These are phyloP conservation scores for Okapia johnstoni DNA, from an alignment of 2,113 vertebrate species.

Conservation along the genomic window DNA sequence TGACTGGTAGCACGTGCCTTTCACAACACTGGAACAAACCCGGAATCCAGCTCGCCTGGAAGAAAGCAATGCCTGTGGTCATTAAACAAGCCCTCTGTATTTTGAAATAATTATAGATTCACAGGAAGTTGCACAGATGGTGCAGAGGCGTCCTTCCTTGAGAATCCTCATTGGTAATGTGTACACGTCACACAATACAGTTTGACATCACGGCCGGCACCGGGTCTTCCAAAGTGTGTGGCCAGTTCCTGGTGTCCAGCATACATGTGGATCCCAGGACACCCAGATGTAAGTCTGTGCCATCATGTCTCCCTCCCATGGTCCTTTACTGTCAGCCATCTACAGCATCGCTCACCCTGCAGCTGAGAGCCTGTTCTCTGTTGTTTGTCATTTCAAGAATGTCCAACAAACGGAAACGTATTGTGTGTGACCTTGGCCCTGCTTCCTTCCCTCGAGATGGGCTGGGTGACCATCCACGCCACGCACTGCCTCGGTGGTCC, in stretches of 20 bases:
- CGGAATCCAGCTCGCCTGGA: background rate
- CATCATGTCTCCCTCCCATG: fast-evolving
- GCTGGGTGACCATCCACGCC: fast-evolving
- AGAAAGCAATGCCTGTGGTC: background rate
- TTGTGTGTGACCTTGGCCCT: background rate
- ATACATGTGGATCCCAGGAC: background rate
- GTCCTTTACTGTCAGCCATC: background rate
- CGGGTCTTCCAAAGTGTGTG: fast-evolving
- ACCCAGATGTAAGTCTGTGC: background rate
- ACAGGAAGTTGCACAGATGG: background rate
- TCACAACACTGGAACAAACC: background rate
- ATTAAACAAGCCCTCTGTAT: background rate
- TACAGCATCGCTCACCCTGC: fast-evolving
- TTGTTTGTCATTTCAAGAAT: fast-evolving
- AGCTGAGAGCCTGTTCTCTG: background rate
- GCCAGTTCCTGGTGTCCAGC: fast-evolving
- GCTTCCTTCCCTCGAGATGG: background rate
- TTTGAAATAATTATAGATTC: fast-evolving
- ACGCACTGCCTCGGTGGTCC: fast-evolving
- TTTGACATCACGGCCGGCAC: fast-evolving
- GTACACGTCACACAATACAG: fast-evolving
- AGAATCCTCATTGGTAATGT: too few relatives aligned
- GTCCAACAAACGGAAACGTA: fast-evolving
- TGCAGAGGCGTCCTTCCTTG: fast-evolving
- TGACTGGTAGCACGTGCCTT: background rate